Evolutionary conservation across 2,113 vertebrate genomes (phyloP).

Genomic region (Ovibos moschatus): DNA sequence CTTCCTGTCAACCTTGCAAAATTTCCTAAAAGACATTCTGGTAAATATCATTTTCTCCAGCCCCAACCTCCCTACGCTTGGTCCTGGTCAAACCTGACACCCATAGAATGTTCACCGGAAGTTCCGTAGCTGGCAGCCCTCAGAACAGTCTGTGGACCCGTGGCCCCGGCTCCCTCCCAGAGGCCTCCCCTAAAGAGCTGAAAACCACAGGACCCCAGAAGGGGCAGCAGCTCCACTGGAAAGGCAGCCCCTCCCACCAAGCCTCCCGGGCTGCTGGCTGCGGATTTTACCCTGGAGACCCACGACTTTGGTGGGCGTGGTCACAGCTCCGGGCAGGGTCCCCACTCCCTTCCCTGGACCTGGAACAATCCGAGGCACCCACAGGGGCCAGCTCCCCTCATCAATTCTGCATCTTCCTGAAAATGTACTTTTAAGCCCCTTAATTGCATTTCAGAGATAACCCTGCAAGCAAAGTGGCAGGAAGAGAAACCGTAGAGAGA

Average conservation of each 20-base stretch:
- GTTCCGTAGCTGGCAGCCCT: too few species aligned
- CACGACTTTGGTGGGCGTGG: slow-evolving; percentile 5
- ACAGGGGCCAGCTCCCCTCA: slow-evolving; percentile 84
- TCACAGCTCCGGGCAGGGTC: neutral
- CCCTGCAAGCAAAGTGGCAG: slow-evolving; percentile 94
- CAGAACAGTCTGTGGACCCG: neutral
- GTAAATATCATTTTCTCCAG: neutral
- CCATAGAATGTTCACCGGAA: fast-evolving
- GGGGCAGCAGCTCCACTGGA: neutral
- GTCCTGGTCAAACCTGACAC: neutral
- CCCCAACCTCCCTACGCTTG: neutral
- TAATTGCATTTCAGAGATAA: slow-evolving; percentile 99
- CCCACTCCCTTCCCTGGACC: slow-evolving; percentile 69
- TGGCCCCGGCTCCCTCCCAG: neutral
- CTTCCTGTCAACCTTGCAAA: neutral
- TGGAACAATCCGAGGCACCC: slow-evolving; percentile 78
- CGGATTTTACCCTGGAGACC: neutral
- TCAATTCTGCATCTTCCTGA: slow-evolving; percentile 95
- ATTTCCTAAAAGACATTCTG: neutral
- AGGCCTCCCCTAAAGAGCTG: neutral
- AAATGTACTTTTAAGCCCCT: slow-evolving; percentile 97
- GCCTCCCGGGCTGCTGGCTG: neutral
- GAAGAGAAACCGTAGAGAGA: slow-evolving; percentile 91
- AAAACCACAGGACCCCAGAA: neutral
- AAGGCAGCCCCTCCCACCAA: neutral